phyloP scores from a whole-genome alignment of 2,113 vertebrate genomes.

The Engraulis encrasicolus region DNA sequence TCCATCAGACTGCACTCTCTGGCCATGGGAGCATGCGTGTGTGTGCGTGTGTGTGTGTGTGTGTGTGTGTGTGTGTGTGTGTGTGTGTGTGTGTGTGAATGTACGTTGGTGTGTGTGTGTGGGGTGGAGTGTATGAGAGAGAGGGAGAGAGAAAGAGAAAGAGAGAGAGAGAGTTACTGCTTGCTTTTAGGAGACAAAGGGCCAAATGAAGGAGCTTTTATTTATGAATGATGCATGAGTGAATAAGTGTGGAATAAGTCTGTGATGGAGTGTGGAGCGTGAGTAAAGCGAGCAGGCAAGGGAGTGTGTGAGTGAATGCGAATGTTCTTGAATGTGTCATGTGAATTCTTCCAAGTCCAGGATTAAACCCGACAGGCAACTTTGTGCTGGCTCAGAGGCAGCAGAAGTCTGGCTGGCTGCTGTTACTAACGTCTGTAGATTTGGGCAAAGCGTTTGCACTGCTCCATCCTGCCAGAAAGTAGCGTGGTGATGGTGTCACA shows the following conservation, averaged over 20 bases:
- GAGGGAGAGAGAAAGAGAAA: too few relatives aligned
- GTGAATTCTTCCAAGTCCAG: background rate
- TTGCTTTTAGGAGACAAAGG: background rate
- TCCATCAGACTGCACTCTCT: background rate
- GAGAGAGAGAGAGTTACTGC: too few relatives aligned
- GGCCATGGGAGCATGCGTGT: background rate
- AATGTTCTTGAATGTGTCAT: too few relatives aligned
- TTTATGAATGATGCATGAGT: background rate
- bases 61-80: background rate
- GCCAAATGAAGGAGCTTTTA: background rate
- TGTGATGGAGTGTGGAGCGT: too few relatives aligned
- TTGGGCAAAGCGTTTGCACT: background rate
- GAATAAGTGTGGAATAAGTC: too few relatives aligned
- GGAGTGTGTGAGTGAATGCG: background rate
- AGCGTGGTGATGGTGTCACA: too few relatives aligned
- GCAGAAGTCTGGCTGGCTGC: background rate
- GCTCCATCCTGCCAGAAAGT: background rate
- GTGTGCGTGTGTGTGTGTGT: constrained; percentile 6
- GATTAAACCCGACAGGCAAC: background rate
- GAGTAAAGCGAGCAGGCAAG: too few relatives aligned
- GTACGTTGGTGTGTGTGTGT: too few relatives aligned
- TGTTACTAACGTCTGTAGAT: too few relatives aligned
- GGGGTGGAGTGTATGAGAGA: too few relatives aligned
- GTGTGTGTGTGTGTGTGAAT: background rate
- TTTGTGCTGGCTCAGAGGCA: background rate